phyloP scores from a whole-genome alignment of 2,797 vertebrate genomes.

The Neoniphon sammara region DNA sequence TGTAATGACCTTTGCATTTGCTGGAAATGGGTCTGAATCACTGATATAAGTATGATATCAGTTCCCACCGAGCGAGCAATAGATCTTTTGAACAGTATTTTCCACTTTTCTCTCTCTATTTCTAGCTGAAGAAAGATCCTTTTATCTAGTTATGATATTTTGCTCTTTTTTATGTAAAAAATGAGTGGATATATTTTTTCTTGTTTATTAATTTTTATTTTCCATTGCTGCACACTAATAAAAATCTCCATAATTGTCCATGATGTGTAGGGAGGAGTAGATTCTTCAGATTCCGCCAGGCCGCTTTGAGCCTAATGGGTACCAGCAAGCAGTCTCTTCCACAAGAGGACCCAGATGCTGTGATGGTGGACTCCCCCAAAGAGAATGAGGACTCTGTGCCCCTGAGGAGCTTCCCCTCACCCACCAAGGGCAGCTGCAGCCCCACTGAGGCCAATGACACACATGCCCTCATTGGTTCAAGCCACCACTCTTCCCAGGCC shows the following conservation, averaged over 20 bases:
- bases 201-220: not conserved
- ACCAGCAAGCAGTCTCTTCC: slow-evolving; percentile 96
- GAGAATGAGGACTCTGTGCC: slow-evolving; percentile 90
- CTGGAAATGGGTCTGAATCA: not conserved
- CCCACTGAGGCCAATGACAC: slow-evolving; percentile 94
- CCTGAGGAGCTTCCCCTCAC: slow-evolving; percentile 93
- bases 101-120: not conserved
- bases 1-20: not conserved
- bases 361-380: slow-evolving; percentile 92
- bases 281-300: slow-evolving; percentile 94
- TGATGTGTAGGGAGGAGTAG: slow-evolving; percentile 82
- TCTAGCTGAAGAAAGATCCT: not conserved
- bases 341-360: slow-evolving; percentile 95
- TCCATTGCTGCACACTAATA: not conserved
- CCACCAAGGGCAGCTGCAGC: slow-evolving; percentile 92
- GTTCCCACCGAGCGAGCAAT: too few relatives aligned
- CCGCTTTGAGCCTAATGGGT: slow-evolving; percentile 90
- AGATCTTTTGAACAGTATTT: not conserved
- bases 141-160: too few relatives aligned
- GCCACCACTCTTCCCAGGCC: slow-evolving; percentile 89
- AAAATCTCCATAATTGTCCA: not conserved
- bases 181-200: not conserved
- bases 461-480: slow-evolving; percentile 92
- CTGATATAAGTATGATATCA: not conserved
- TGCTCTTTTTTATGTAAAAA: not conserved